Conservation (phyloP, 2,113 vertebrate genomes). For the Peromyscus leucopus region DNA sequence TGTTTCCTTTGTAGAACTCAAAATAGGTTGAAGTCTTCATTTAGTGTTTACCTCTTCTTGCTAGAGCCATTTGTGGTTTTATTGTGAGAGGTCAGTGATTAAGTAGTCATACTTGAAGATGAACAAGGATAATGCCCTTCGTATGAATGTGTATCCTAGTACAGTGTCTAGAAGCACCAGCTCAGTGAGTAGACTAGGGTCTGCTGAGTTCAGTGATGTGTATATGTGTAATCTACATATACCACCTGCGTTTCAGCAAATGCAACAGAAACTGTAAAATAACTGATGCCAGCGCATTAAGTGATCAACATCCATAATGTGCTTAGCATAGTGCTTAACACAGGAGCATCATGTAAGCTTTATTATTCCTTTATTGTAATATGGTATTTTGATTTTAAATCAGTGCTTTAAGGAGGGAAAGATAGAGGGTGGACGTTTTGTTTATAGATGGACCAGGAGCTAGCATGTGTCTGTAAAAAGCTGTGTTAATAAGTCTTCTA, state of each 20-base stretch:
- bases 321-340: not conserved
- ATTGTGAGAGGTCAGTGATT: not conserved
- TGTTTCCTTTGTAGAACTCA: not conserved
- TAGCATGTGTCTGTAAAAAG: not conserved
- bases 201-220: not conserved
- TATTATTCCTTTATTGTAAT: not conserved
- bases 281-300: not conserved
- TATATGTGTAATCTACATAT: not conserved
- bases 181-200: not conserved
- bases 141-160: not conserved
- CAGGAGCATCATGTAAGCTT: not conserved
- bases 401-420: not conserved
- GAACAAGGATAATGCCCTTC: not conserved
- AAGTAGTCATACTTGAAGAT: not conserved
- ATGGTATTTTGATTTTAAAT: not conserved
- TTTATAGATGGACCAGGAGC: not conserved
- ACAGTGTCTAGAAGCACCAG: rapidly evolving
- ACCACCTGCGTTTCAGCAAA: not conserved
- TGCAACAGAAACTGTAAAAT: not conserved
- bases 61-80: not conserved
- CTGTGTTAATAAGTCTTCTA: not conserved
- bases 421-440: not conserved
- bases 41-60: not conserved
- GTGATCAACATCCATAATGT: not conserved
- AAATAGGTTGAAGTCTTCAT: not conserved